Evolutionary conservation across 1,140 invertebrate genomes (phyloP).

Genomic region (Antheraea pernyi): DNA sequence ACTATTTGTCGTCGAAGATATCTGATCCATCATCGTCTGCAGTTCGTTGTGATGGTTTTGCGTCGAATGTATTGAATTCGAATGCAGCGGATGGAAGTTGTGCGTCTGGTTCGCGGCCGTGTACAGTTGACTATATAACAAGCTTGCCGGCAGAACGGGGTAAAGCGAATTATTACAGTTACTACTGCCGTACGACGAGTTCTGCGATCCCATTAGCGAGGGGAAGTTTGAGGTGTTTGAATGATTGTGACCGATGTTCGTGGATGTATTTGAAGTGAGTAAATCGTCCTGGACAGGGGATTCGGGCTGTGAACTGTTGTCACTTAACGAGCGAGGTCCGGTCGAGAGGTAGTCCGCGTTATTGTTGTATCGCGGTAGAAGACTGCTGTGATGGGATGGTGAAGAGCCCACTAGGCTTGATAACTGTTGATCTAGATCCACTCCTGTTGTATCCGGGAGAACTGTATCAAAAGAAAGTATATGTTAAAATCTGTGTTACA

Average conservation of each 20-base stretch:
- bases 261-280: slow-evolving; percentile 79
- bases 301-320: slow-evolving; percentile 90
- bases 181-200: slow-evolving; percentile 72
- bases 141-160: slow-evolving; percentile 87
- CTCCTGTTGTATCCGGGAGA: slow-evolving; percentile 86
- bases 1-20: slow-evolving; percentile 81
- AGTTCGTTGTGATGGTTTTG: slow-evolving; percentile 84
- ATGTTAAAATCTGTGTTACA: background rate
- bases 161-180: slow-evolving; percentile 85
- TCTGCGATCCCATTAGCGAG: slow-evolving; percentile 78
- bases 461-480: slow-evolving; percentile 73
- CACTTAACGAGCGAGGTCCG: slow-evolving; percentile 86
- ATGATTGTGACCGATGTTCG: slow-evolving; percentile 82
- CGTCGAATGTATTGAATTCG: slow-evolving; percentile 81
- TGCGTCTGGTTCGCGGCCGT: slow-evolving; percentile 88
- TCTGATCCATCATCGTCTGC: slow-evolving; percentile 86
- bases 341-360: slow-evolving; percentile 74
- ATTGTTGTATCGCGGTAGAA: slow-evolving; percentile 81
- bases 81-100: slow-evolving; percentile 84
- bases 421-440: slow-evolving; percentile 88
- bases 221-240: slow-evolving; percentile 83
- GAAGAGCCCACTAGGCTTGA: slow-evolving; percentile 84
- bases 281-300: slow-evolving; percentile 90
- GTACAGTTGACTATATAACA: slow-evolving; percentile 91
- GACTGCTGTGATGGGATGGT: slow-evolving; percentile 74